Conservation (phyloP, 2,113 vertebrate genomes). For the Athene cunicularia region DNA sequence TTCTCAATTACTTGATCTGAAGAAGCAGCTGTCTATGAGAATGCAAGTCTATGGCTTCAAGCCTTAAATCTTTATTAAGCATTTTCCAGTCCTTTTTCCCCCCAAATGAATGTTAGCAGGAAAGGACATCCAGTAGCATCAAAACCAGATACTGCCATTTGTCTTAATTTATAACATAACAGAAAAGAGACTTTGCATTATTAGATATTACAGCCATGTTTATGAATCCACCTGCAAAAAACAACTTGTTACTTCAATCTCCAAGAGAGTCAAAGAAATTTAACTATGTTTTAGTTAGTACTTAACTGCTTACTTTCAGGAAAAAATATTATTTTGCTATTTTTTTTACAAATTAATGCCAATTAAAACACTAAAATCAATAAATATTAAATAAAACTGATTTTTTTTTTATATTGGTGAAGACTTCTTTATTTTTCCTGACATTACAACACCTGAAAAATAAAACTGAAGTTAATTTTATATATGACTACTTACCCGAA, state of each 20-base stretch:
- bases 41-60: neutral
- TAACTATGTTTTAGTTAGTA: neutral
- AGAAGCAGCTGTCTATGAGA: neutral
- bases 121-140: neutral
- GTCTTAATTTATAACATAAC: neutral
- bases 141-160: neutral
- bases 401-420: neutral
- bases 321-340: rapidly evolving
- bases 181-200: neutral
- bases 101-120: rapidly evolving
- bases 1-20: neutral
- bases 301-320: neutral
- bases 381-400: neutral
- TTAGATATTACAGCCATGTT: neutral
- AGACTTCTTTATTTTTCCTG: neutral
- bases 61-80: neutral
- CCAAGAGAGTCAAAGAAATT: neutral
- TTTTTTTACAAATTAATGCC: neutral
- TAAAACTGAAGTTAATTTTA: neutral
- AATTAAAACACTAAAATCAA: neutral
- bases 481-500: neutral
- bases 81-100: neutral
- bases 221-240: neutral
- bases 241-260: neutral
- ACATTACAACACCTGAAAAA: neutral